Base-by-base conservation (phyloP, 2,113 vertebrate genomes). In the Tapirus terrestris region DNA sequence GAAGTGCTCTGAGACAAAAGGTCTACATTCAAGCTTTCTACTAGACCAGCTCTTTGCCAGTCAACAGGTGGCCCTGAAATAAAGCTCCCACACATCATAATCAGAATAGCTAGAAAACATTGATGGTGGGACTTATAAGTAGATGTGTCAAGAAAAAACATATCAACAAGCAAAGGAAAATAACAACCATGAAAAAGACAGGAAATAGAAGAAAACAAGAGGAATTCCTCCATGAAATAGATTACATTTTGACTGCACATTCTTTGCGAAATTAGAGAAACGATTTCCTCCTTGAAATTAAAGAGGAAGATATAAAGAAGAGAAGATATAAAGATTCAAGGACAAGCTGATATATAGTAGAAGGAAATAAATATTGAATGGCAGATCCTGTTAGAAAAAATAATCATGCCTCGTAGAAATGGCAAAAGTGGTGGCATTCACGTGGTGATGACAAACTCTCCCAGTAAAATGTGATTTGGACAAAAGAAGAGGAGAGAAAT, bases 241-340 rank as follows among this genome's bases (percentile, higher is more conserved):
- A 67, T 85, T 43, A 72, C 23, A 56, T 33, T 87, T 87, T 77
- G 43, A 83, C 68, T 65, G 76, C 33, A 82, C 67, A 81, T 70
- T 75, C 56, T 67, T 70, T 97, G 23, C 91, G 53, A 91, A 96
- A 72, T 91, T 51, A 85, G 86, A 93, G 61, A 82, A 97, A 93
- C 61, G 56, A n/a, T 77, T 83, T 94, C 36, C 48, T 94, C 43
- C 76, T 51, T 70, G 60, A 94, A 96, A 76, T 87, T 23, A 83
- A 96, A 65, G 31, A 39, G 39, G 39, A 39, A 39, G 39, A 39
- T 39, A 39, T 23, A 83, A 96, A 65, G 31, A 58, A 76, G 18
- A 87, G 67, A 91, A 86, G 31, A 36, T 63, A 70, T 6, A 67
- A 76, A 70, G 43, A 82, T 76, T 77, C 29, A 83, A 94, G 88